Conservation (phyloP, 92 coral and sea anemone species). For the Epizoanthus illoricatus region DNA sequence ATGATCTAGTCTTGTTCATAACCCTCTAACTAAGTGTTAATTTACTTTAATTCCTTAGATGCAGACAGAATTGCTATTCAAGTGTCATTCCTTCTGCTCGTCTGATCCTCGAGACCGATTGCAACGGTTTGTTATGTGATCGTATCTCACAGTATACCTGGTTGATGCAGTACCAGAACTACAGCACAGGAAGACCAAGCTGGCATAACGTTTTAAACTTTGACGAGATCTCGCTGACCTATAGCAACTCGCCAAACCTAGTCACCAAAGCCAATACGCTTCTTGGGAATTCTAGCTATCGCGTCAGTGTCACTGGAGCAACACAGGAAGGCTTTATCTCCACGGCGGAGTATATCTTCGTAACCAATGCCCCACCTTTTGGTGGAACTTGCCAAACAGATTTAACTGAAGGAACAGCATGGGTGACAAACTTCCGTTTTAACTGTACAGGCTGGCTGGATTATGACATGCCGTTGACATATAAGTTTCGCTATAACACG, state of each 20-base stretch:
- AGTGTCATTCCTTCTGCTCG: slow-evolving; percentile 68
- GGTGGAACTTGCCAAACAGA: slow-evolving; percentile 75
- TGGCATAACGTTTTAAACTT: slow-evolving; percentile 59
- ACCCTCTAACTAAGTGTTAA: background rate
- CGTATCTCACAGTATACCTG: slow-evolving; percentile 55
- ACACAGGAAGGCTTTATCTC: slow-evolving; percentile 59
- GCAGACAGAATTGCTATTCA: slow-evolving; percentile 66
- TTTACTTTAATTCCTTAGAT: slow-evolving; percentile 45
- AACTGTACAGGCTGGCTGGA: slow-evolving; percentile 77
- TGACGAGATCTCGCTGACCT: slow-evolving; percentile 62
- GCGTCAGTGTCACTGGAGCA: slow-evolving; percentile 49
- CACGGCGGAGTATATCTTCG: slow-evolving; percentile 51
- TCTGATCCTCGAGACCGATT: slow-evolving; percentile 57
- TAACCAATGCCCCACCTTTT: slow-evolving; percentile 68
- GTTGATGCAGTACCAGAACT: slow-evolving; percentile 43
- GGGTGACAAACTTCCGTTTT: slow-evolving; percentile 68
- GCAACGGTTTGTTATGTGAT: slow-evolving; percentile 67
- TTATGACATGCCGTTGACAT: slow-evolving; percentile 66
- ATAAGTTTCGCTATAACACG: slow-evolving; percentile 71
- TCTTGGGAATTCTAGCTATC: slow-evolving; percentile 68
- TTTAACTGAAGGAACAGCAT: slow-evolving; percentile 61
- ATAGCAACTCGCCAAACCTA: slow-evolving; percentile 73
- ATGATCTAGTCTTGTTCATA: background rate
- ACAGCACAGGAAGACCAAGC: background rate
- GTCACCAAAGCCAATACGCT: slow-evolving; percentile 63